These are phyloP conservation scores for Gonatopus flavifemur DNA, from an alignment of 1,140 invertebrate species.

Conservation along the genomic window DNA sequence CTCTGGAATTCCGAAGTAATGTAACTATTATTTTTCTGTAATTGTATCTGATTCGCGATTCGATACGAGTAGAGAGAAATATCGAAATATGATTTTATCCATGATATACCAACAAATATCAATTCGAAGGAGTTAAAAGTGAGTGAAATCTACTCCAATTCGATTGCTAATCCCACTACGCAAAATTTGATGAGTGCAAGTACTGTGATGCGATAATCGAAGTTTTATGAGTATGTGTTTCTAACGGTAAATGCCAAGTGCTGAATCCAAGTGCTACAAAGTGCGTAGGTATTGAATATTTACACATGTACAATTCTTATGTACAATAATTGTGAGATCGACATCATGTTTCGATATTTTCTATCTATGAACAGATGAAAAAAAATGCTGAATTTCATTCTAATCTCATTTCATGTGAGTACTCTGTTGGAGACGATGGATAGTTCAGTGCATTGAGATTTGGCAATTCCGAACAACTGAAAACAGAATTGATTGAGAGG, in stretches of 20 bases:
- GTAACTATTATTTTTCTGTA: background rate
- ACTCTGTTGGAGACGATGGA: background rate
- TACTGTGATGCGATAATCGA: too few relatives aligned
- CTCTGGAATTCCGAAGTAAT: conserved; percentile 28
- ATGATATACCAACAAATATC: conserved; percentile 5
- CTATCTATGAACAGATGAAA: conserved; percentile 20
- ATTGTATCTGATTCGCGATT: background rate
- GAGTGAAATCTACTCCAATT: too few relatives aligned
- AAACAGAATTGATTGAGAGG: too few relatives aligned
- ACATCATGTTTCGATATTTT: conserved; percentile 39
- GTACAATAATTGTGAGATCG: conserved; percentile 11
- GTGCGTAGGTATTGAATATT: conserved; percentile 14
- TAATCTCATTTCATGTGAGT: too few relatives aligned
- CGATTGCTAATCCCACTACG: too few relatives aligned
- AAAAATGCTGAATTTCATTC: background rate
- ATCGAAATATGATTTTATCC: conserved; percentile 33
- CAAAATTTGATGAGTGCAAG: too few relatives aligned
- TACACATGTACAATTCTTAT: conserved; percentile 29
- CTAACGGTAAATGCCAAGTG: too few relatives aligned
- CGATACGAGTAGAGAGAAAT: conserved; percentile 11
- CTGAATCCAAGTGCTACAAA: too few relatives aligned
- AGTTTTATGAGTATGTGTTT: too few relatives aligned
- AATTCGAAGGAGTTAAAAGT: conserved; percentile 23
- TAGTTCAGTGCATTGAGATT: too few relatives aligned
- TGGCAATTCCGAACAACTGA: too few relatives aligned